Percentiles rank a stretch among this genome's conserved stretches.
These are phyloP conservation scores for Thoracochromis brauschi DNA, from an alignment of 2,113 vertebrate species.

Conservation along the genomic window DNA sequence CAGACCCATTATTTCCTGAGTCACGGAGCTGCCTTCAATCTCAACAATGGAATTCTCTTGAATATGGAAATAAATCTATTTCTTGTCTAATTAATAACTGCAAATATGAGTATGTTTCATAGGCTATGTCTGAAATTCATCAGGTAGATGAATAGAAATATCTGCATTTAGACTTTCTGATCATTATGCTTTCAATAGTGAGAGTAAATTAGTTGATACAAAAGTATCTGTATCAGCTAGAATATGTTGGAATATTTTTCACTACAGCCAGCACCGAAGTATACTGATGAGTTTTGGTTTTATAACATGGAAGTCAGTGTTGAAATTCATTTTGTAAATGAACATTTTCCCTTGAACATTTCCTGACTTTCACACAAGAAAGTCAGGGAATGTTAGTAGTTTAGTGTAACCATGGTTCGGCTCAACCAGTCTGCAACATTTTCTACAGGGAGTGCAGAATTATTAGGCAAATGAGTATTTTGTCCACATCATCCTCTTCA, in stretches of 20 bases:
- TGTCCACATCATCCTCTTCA: too few species aligned
- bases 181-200: not conserved
- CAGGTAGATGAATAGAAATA: not conserved
- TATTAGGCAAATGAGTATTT: too few species aligned
- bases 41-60: slow-evolving; percentile 4
- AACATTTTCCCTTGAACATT: not conserved
- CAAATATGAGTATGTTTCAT: not conserved
- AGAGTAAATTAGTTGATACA: not conserved
- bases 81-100: not conserved
- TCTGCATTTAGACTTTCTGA: not conserved
- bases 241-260: not conserved
- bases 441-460: not conserved
- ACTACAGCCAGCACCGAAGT: not conserved
- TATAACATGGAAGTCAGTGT: not conserved
- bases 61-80: not conserved
- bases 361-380: not conserved
- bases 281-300: not conserved
- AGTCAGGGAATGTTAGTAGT: not conserved
- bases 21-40: slow-evolving; percentile 3
- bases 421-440: not conserved
- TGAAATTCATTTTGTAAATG: not conserved
- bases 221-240: not conserved
- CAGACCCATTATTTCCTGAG: slow-evolving; percentile 18
- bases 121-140: not conserved
- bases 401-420: not conserved